Evolutionary conservation across 2,888 invertebrate genomes (phyloP).

Genomic region (Omphaloscelis lunosa): DNA sequence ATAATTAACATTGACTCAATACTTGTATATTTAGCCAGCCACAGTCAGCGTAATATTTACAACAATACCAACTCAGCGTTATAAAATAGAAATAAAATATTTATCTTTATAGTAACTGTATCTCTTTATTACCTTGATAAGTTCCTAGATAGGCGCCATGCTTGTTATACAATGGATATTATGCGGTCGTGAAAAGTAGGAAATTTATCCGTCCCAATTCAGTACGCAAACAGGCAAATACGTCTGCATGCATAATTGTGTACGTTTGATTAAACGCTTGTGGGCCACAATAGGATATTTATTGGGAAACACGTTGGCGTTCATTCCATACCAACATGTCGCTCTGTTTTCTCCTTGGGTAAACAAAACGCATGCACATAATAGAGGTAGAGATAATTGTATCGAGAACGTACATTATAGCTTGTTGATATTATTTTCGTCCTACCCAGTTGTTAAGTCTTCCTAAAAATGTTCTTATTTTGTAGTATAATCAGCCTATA

Average conservation of each 20-base stretch:
- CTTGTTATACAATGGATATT: not conserved
- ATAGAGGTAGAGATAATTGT: not conserved
- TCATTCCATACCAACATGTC: not conserved
- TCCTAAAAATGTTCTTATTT: too few relatives aligned
- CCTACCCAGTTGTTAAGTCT: too few relatives aligned
- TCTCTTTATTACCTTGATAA: constrained; percentile 26
- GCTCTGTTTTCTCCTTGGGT: not conserved
- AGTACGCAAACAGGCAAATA: not conserved
- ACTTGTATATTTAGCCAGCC: not conserved
- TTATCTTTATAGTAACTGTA: constrained; percentile 26
- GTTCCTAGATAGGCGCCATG: not conserved
- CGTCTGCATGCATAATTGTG: not conserved
- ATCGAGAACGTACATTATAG: not conserved
- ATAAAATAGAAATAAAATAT: constrained; percentile 22
- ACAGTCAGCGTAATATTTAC: constrained; percentile 8
- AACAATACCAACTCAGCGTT: not conserved
- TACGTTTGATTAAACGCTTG: not conserved
- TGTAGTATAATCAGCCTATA: too few relatives aligned
- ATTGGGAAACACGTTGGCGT: not conserved
- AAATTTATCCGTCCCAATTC: not conserved
- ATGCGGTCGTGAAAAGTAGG: not conserved
- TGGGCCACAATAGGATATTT: not conserved
- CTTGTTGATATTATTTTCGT: too few relatives aligned
- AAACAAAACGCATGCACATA: not conserved
- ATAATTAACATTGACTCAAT: not conserved